Conservation (phyloP, 2,797 vertebrate genomes). For the Falco concolor region DNA sequence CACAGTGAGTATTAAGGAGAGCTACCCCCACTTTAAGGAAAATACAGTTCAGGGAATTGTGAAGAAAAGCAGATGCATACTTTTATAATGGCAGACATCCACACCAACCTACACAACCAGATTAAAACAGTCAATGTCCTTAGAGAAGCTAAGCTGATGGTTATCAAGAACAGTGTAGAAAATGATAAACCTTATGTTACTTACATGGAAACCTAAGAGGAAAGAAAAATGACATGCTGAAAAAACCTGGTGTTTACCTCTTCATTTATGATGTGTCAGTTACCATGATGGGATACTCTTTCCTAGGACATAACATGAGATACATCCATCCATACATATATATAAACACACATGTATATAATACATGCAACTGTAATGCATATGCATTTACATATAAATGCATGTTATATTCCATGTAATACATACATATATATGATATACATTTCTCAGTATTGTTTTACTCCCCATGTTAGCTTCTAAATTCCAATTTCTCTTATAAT, state of each 20-base stretch:
- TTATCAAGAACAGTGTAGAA: not conserved
- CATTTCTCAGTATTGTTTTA: not conserved
- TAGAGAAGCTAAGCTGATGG: not conserved
- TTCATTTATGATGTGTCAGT: not conserved
- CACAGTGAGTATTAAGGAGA: not conserved
- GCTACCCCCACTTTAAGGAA: not conserved
- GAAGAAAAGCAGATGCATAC: not conserved
- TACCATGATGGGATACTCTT: not conserved
- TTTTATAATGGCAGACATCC: not conserved
- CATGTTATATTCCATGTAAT: not conserved
- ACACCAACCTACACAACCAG: not conserved
- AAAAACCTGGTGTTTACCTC: not conserved
- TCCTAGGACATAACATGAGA: not conserved
- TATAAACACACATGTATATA: not conserved
- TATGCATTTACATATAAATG: not conserved
- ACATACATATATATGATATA: not conserved
- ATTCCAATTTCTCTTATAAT: not conserved
- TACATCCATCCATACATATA: not conserved
- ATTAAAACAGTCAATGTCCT: not conserved
- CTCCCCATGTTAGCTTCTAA: not conserved
- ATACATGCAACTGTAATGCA: not conserved
- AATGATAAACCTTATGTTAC: not conserved
- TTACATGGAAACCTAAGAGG: not conserved
- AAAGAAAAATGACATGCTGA: not conserved
- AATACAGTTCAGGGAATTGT: not conserved